phyloP scores from a whole-genome alignment of 2,113 vertebrate genomes.

The Hippocampus guttulatus region DNA sequence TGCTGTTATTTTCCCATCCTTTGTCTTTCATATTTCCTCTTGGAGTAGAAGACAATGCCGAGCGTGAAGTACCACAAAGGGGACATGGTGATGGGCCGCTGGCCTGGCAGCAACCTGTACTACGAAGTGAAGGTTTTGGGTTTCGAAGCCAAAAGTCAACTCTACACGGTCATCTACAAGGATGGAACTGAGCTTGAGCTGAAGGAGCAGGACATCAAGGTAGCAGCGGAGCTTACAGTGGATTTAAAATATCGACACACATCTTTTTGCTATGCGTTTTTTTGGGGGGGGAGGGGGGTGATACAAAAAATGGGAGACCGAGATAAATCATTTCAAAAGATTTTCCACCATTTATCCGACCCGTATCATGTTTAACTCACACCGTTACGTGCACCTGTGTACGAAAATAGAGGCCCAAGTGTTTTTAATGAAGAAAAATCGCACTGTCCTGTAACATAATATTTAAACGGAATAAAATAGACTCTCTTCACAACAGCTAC shows the following conservation, averaged over 20 bases:
- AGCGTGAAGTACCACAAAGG: constrained; percentile 77
- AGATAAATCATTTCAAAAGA: background rate
- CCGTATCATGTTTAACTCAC: no score
- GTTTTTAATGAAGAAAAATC: no score
- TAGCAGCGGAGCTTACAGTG: constrained; percentile 42
- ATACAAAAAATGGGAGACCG: background rate
- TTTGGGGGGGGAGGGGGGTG: background rate
- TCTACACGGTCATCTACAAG: constrained; percentile 93
- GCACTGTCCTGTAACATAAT: no score
- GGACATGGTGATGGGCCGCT: constrained; percentile 89
- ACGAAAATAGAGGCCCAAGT: no score
- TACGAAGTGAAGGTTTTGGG: constrained; percentile 85
- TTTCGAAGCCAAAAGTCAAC: constrained; percentile 72
- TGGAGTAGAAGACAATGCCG: constrained; percentile 73
- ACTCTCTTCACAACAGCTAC: no score
- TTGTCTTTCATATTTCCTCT: background rate
- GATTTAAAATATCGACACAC: background rate
- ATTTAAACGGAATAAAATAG: no score
- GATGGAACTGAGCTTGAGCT: constrained; percentile 92
- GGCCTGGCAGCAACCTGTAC: constrained; percentile 91
- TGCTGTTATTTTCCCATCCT: background rate
- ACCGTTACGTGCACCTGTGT: no score
- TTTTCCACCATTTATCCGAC: background rate
- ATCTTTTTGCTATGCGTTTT: background rate
- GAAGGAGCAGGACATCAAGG: constrained; percentile 87